A percentile compares a stretch with the other conserved stretches of the same genome.
Conservation (phyloP, 2,888 invertebrate genomes). For the Spicauda simplicius region DNA sequence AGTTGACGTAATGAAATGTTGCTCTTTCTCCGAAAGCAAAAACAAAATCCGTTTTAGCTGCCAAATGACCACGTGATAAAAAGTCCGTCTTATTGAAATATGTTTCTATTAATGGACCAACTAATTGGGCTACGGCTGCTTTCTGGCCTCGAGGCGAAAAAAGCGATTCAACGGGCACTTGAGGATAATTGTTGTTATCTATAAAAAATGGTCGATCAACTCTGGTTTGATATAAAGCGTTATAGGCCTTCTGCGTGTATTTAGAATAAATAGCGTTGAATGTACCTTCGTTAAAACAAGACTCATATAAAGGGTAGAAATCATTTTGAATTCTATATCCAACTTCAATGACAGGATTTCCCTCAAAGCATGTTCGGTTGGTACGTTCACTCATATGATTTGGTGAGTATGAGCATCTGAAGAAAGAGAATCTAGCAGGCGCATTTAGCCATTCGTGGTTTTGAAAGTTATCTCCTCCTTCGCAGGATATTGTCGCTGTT, state of each 20-base stretch:
- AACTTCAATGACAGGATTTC: conserved; percentile 64
- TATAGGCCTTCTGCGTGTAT: conserved; percentile 73
- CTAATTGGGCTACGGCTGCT: conserved; percentile 57
- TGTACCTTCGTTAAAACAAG: conserved; percentile 65
- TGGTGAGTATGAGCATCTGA: conserved; percentile 59
- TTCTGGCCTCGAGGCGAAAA: conserved; percentile 65
- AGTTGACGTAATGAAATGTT: conserved; percentile 88
- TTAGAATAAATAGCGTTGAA: conserved; percentile 66
- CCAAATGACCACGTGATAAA: conserved; percentile 86
- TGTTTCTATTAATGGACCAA: conserved; percentile 57
- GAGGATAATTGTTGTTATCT: conserved; percentile 57
- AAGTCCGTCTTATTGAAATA: conserved; percentile 71
- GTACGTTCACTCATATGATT: conserved; percentile 59
- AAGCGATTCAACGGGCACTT: conserved; percentile 58
- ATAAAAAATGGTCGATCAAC: conserved; percentile 69
- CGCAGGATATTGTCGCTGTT: conserved; percentile 62
- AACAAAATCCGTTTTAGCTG: conserved; percentile 87
- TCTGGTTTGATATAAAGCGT: conserved; percentile 67
- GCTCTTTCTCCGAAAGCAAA: conserved; percentile 85
- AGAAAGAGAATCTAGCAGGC: conserved; percentile 57
- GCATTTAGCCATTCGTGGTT: conserved; percentile 64
- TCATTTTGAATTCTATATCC: conserved; percentile 61
- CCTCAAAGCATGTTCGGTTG: conserved; percentile 61
- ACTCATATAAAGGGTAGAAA: conserved; percentile 69
- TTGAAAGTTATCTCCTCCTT: conserved; percentile 60